A percentile compares a stretch with the other conserved stretches of the same genome.
phyloP scores from a whole-genome alignment of 2,797 vertebrate species.

The Meda fulgida region DNA sequence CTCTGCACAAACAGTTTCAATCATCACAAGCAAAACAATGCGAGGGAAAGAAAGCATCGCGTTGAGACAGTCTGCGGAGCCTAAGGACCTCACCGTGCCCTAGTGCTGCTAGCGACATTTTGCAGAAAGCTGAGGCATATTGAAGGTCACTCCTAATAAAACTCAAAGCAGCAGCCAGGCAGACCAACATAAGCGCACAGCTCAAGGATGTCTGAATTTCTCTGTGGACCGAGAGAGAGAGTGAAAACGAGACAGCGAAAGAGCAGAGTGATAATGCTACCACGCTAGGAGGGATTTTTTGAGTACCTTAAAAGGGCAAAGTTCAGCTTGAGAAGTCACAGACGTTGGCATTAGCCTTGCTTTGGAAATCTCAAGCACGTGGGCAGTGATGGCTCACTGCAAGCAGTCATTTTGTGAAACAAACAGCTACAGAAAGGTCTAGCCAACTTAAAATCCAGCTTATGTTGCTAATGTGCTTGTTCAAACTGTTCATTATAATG shows the following conservation, averaged over 20 bases:
- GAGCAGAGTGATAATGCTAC: constrained; percentile 44
- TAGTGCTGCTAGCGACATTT: constrained; percentile 54
- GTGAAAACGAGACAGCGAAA: constrained; percentile 16
- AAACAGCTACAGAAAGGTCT: constrained; percentile 20
- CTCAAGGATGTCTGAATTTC: constrained; percentile 61
- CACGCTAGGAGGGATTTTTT: constrained; percentile 59
- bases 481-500: background rate
- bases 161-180: constrained; percentile 53
- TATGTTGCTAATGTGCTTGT: background rate
- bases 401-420: constrained; percentile 5
- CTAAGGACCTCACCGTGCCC: constrained; percentile 50
- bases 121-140: constrained; percentile 58
- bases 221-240: constrained; percentile 36
- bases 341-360: constrained; percentile 48
- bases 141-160: constrained; percentile 68
- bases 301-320: constrained; percentile 59
- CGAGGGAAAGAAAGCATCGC: background rate
- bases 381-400: background rate
- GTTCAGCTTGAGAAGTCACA: constrained; percentile 47
- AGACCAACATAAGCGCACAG: constrained; percentile 36
- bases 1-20: constrained; percentile 39
- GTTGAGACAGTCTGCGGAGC: constrained; percentile 40
- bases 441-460: background rate
- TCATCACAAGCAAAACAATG: constrained; percentile 44
- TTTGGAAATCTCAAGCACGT: constrained; percentile 46